phyloP scores from a whole-genome alignment of 2,113 vertebrate genomes.

The Muscicapa adusta region DNA sequence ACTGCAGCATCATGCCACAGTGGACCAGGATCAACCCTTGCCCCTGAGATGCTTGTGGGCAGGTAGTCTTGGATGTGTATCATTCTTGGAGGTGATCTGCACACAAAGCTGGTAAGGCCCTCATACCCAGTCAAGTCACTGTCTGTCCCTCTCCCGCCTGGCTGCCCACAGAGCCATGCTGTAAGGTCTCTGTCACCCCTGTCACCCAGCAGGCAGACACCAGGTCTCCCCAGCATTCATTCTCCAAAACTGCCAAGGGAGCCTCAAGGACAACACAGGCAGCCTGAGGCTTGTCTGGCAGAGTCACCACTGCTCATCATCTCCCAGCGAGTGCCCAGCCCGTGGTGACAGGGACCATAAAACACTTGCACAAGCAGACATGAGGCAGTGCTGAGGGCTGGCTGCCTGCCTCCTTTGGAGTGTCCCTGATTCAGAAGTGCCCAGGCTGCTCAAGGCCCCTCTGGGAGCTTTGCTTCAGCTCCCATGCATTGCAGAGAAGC shows the following conservation, averaged over 20 bases:
- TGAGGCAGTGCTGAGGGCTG: accelerated
- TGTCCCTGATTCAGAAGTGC: neutral
- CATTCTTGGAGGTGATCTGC: neutral
- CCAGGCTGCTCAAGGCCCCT: neutral
- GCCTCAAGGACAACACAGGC: accelerated
- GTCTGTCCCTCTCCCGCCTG: accelerated
- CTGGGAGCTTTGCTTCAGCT: neutral
- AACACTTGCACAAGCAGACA: accelerated
- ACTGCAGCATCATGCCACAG: accelerated
- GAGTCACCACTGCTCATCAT: neutral
- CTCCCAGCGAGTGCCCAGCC: accelerated
- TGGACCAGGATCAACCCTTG: neutral
- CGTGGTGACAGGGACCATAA: neutral
- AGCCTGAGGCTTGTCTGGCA: neutral
- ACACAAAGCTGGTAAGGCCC: neutral
- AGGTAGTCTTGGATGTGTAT: neutral
- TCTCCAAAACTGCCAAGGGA: neutral
- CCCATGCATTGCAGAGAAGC: neutral
- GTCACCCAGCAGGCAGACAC: neutral
- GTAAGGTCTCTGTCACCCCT: accelerated
- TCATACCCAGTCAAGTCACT: neutral
- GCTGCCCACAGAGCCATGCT: accelerated
- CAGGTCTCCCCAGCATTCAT: neutral
- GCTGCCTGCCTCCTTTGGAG: neutral
- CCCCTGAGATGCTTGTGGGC: accelerated